phyloP scores from a whole-genome alignment of 2,888 invertebrate genomes.

The Ceraclea dissimilis region DNA sequence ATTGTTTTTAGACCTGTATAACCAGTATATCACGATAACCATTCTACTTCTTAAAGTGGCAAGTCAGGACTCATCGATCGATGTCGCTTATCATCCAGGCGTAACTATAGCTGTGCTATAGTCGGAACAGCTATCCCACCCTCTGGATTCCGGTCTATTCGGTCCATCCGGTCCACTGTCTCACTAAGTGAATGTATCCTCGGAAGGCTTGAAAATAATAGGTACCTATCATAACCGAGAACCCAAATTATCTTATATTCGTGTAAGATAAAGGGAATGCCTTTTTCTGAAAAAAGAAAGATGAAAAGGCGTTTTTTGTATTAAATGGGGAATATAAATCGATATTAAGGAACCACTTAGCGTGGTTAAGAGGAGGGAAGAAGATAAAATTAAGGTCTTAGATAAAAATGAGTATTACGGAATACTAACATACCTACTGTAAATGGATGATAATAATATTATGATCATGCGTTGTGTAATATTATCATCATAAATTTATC shows the following conservation, averaged over 20 bases:
- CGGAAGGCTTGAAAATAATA: neutral
- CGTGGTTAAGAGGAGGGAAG: neutral
- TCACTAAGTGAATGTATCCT: no score
- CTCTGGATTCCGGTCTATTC: no score
- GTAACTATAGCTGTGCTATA: no score
- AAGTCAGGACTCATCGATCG: no score
- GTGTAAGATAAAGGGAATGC: neutral
- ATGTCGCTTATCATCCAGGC: no score
- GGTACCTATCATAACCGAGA: neutral
- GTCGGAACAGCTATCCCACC: no score
- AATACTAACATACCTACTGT: neutral
- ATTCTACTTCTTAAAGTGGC: no score
- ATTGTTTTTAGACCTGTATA: no score
- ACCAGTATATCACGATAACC: no score
- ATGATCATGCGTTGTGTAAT: neutral
- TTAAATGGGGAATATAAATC: conserved; percentile 1
- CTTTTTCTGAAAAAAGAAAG: neutral
- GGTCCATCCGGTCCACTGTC: no score
- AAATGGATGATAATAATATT: neutral
- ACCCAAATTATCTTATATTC: no score
- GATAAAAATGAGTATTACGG: neutral
- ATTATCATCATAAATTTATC: neutral
- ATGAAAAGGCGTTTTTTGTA: neutral
- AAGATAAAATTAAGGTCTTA: neutral
- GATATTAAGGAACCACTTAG: conserved; percentile 1